Evolutionary conservation across 53 echinoderm and acorn worm genomes (phyloP).

Genomic region (Holothuria leucospilota): DNA sequence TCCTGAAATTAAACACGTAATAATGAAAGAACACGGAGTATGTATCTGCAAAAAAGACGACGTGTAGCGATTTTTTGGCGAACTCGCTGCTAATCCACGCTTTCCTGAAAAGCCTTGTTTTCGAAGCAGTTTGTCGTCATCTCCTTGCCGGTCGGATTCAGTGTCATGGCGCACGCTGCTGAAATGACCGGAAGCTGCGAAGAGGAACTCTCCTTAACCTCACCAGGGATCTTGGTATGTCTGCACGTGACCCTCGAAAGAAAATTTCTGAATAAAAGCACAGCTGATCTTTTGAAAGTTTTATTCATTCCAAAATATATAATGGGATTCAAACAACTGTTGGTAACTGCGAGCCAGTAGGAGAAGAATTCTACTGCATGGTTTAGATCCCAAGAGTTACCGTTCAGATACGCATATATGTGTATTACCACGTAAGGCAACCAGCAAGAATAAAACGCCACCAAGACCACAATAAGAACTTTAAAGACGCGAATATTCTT

Average conservation of each 20-base stretch:
- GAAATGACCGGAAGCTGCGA: too few relatives aligned
- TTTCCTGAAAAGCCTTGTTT: too few relatives aligned
- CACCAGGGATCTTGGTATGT: too few relatives aligned
- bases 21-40: too few relatives aligned
- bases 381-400: constrained; percentile 43
- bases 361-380: constrained; percentile 42
- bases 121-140: too few relatives aligned
- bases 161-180: too few relatives aligned
- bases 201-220: too few relatives aligned
- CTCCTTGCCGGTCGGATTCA: too few relatives aligned
- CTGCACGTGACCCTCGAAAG: neutral
- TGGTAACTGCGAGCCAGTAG: constrained; percentile 59
- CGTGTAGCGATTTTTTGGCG: too few relatives aligned
- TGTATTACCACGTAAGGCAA: constrained; percentile 28
- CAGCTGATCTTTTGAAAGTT: constrained; percentile 41
- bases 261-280: neutral
- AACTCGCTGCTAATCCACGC: too few relatives aligned
- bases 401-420: constrained; percentile 28
- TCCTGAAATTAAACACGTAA: too few relatives aligned
- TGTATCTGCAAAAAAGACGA: too few relatives aligned
- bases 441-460: constrained; percentile 34
- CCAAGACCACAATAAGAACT: constrained; percentile 2
- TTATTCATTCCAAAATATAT: constrained; percentile 67
- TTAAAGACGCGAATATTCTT: constrained; percentile 15
- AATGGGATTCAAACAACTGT: constrained; percentile 59